phyloP scores from a whole-genome alignment of 2,113 vertebrate genomes.

The Phoenicopterus ruber region DNA sequence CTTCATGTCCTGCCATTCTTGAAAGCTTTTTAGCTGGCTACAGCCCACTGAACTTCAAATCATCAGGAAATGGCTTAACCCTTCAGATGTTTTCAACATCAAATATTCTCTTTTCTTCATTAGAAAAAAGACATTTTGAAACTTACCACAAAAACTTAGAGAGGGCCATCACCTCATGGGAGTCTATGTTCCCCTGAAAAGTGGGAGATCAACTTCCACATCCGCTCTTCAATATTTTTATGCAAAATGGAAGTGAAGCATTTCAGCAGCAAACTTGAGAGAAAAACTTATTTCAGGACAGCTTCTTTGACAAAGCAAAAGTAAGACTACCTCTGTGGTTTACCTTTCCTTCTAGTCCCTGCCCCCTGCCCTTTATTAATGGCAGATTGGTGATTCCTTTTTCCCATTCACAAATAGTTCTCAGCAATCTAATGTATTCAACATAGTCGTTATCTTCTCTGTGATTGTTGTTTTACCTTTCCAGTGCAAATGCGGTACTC shows the following conservation, averaged over 20 bases:
- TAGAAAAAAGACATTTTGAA: neutral
- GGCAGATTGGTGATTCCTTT: neutral
- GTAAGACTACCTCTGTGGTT: neutral
- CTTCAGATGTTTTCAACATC: neutral
- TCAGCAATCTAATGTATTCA: neutral
- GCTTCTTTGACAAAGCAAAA: neutral
- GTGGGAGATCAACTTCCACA: neutral
- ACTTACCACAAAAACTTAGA: neutral
- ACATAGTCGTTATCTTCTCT: neutral
- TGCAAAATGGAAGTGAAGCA: neutral
- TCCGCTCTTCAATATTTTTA: neutral
- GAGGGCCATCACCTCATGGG: accelerated
- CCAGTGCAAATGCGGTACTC: neutral
- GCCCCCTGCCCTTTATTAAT: neutral
- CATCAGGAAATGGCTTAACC: neutral
- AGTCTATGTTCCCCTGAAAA: neutral
- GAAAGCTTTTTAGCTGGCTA: neutral
- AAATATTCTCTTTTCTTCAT: neutral
- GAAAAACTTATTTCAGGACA: neutral
- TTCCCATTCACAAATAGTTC: neutral
- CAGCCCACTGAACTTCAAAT: neutral
- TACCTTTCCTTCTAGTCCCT: neutral
- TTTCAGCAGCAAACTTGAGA: neutral
- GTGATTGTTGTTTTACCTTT: neutral
- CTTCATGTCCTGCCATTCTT: neutral